phyloP scores from a whole-genome alignment of 1,140 invertebrate genomes.

The Drosophila chauvacae region DNA sequence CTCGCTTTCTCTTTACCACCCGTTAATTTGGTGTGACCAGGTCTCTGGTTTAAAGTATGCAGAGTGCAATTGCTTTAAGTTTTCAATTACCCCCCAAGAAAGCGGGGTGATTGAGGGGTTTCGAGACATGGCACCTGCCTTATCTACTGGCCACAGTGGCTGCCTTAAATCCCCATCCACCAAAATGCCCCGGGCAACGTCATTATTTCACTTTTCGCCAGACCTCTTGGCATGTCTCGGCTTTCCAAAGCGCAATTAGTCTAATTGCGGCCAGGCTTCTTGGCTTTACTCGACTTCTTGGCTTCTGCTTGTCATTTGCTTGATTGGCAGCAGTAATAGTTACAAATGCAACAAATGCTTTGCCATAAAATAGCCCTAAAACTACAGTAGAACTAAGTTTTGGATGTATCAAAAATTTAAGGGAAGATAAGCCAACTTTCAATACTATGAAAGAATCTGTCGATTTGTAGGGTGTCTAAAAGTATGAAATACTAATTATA shows the following conservation, averaged over 20 bases:
- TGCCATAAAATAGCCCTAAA: neutral
- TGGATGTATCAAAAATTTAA: neutral
- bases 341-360: conserved; percentile 13
- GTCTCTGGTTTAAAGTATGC: conserved; percentile 16
- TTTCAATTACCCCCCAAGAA: conserved; percentile 20
- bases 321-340: conserved; percentile 46
- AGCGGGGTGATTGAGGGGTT: neutral
- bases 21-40: conserved; percentile 34
- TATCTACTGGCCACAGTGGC: conserved; percentile 28
- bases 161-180: conserved; percentile 2
- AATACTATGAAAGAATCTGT: no score
- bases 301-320: conserved; percentile 22
- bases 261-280: conserved; percentile 54
- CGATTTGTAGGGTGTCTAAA: neutral
- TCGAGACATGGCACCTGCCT: conserved; percentile 25
- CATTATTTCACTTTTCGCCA: conserved; percentile 23
- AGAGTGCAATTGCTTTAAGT: conserved; percentile 26
- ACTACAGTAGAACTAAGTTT: neutral
- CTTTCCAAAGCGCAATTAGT: conserved; percentile 54
- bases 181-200: conserved; percentile 2
- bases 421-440: neutral
- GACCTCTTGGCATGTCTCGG: conserved; percentile 24
- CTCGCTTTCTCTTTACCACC: conserved; percentile 13
- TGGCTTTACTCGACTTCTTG: conserved; percentile 15
- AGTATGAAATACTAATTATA: neutral